A percentile compares a stretch with the other conserved stretches of the same genome.
Evolutionary conservation across 2,113 vertebrate species (phyloP).

Genomic region (Phyllopteryx taeniolatus): DNA sequence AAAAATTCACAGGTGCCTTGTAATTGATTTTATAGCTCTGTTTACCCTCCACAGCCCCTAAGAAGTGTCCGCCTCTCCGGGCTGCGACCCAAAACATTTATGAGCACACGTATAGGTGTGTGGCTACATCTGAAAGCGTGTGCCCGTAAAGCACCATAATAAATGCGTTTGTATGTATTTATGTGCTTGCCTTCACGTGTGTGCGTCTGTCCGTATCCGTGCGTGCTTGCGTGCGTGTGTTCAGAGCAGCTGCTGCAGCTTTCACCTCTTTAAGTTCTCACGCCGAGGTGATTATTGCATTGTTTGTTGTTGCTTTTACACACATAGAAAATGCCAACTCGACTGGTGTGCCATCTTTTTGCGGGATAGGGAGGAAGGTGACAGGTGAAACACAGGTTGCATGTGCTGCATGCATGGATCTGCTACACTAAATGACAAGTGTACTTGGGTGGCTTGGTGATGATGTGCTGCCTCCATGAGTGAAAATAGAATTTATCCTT

Average conservation of each 20-base stretch:
- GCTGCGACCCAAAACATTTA: slow-evolving; percentile 56
- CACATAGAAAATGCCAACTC: slow-evolving; percentile 23
- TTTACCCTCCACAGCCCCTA: slow-evolving; percentile 48
- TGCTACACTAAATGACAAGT: not conserved
- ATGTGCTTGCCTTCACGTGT: slow-evolving; percentile 7
- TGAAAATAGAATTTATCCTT: not conserved
- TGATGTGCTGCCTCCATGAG: too few relatives aligned
- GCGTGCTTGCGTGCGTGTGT: slow-evolving; percentile 11
- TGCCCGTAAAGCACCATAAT: not conserved
- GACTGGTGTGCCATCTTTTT: slow-evolving; percentile 21
- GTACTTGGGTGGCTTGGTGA: too few relatives aligned
- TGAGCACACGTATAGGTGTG: slow-evolving; percentile 50
- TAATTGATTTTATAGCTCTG: slow-evolving; percentile 63
- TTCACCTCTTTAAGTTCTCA: slow-evolving; percentile 50
- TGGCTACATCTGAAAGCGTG: slow-evolving; percentile 46
- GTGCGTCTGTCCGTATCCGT: not conserved
- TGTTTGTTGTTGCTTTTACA: slow-evolving; percentile 57
- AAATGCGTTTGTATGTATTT: slow-evolving; percentile 3
- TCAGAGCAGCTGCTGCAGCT: slow-evolving; percentile 47
- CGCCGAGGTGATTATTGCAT: slow-evolving; percentile 58
- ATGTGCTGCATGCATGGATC: too few relatives aligned
- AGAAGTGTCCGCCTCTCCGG: slow-evolving; percentile 42
- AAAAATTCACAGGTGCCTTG: slow-evolving; percentile 48
- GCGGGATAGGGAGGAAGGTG: slow-evolving; percentile 8
- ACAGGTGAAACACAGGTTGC: slow-evolving; percentile 21